Conservation (phyloP, 2,797 vertebrate species). For the Xenentodon cancila region DNA sequence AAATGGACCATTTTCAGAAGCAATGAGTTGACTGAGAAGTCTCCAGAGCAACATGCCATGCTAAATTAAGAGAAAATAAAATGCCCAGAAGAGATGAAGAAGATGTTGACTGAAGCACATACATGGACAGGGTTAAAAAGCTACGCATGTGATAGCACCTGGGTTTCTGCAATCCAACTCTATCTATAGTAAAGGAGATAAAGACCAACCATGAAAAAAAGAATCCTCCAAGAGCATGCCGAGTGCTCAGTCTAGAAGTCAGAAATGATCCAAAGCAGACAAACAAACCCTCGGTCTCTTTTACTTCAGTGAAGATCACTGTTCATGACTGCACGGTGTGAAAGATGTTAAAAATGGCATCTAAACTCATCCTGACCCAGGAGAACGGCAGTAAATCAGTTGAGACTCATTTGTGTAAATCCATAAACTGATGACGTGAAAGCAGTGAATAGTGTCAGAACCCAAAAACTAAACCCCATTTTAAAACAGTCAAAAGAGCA, state of each 20-base stretch:
- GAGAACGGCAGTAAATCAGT: background rate
- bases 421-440: background rate
- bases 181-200: background rate
- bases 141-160: too few relatives aligned
- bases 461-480: background rate
- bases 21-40: too few relatives aligned
- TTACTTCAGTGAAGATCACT: slow-evolving; percentile 1
- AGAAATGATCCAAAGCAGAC: background rate
- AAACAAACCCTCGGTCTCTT: background rate
- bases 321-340: background rate
- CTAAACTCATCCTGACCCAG: background rate
- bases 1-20: too few relatives aligned
- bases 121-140: too few relatives aligned
- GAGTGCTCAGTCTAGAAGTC: background rate
- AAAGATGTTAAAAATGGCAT: background rate
- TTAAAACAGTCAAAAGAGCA: background rate
- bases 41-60: too few relatives aligned
- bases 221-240: background rate
- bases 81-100: too few relatives aligned
- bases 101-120: too few relatives aligned
- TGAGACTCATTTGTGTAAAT: background rate
- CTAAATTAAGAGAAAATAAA: too few relatives aligned
- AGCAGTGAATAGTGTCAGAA: background rate
- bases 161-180: background rate
- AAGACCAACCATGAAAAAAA: background rate